Base-by-base conservation (phyloP, 2,113 vertebrate species). In the Mus pahari region DNA sequence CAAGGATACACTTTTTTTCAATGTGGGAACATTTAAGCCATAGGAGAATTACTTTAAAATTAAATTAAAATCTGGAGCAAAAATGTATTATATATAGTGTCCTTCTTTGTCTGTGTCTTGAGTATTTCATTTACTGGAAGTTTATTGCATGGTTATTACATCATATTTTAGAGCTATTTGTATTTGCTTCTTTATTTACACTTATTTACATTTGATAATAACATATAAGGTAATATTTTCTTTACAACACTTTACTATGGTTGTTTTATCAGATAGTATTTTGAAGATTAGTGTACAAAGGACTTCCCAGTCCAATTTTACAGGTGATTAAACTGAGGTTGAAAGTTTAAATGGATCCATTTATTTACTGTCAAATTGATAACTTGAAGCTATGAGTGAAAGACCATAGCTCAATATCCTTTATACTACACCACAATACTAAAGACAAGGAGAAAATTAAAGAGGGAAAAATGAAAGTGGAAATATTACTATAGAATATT, bases 301-400 rank as follows among this genome's bases (percentile, higher is more conserved):
- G 10, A 90, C 1, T 73, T 11, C 26, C 26, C 82, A 86, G 86
- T 73, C 68, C 60, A 95, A 4, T 95, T 96, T 96, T 96, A 94
- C 11, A 94, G 73, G 17, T 86, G 66, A 92, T 89, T 96, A 91
- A 91, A 36, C 60, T 70, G 22, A 94, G 6, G 19, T 62, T 89
- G 93, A 64, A 50, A 68, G 31, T 89, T 86, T 96, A 89, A 92
- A 36, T 94, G 79, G 87, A 90, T 60, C 75, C 28, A 39, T 87
- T 91, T 95, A 55, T 89, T 95, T 86, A 62, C 12, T 74, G 62
- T 94, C 42, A 94, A 89, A 91, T 28, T 92, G 62, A 31, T 19
- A 79, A n/a, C 55, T 81, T 48, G 78, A 22, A 95, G 62, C 28
- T 86, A 60, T 66, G 55, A 90, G 24, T 20, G n/a, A 50, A 68